Evolutionary conservation across 2,113 vertebrate genomes (phyloP), one percentile per base, ranked within the genome.

Genomic region (Plestiodon gilberti): DNA sequence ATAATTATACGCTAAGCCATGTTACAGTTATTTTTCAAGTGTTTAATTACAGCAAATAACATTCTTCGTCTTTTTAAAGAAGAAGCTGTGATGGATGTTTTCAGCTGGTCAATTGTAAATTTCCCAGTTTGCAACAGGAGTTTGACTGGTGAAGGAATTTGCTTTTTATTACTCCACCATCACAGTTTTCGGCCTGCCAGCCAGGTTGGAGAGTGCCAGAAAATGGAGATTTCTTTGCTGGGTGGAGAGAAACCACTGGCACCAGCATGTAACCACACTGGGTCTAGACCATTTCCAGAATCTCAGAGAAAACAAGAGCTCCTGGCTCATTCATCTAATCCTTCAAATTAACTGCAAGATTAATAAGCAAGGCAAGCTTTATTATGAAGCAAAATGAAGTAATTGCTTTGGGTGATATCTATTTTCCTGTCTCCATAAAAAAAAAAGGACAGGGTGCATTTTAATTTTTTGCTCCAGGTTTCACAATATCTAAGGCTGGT

Each of bases 191-290:
- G 14, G 43, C 35, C 33, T 48, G 4, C 84, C 52, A 93, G 73
- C 57, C 77, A 25, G 18, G 64, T 9, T 90, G 57, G 77, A 88
- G 83, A 82, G 40, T 83, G 85, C 38, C 89, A 89, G 48, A 89
- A 84, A 76, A 67, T 57, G 64, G 35, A 71, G 14, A 84, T 88
- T 85, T 83, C 52, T 10, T 6, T 88, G 83, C 62, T 89, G 71
- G 69, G 84, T 84, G 73, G 48, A 65, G 40, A 69, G 61, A 25
- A 88, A 85, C 82, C 82, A 85, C 87, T 76, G 55, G 57, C 86
- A 93, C 76, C 81, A 88, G 83, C 88, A 4, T 0, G 23, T 25
- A 75, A 38, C 59, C 78, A 78, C 59, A 38, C 3, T 65, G 87
- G 3, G 30, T 64, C 87, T 70, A 30, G 28, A 4, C 70, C 81